A percentile compares a stretch with the other conserved stretches of the same genome.
Evolutionary conservation across 92 coral and sea anemone species (phyloP).

Genomic region (Micromussa lordhowensis): DNA sequence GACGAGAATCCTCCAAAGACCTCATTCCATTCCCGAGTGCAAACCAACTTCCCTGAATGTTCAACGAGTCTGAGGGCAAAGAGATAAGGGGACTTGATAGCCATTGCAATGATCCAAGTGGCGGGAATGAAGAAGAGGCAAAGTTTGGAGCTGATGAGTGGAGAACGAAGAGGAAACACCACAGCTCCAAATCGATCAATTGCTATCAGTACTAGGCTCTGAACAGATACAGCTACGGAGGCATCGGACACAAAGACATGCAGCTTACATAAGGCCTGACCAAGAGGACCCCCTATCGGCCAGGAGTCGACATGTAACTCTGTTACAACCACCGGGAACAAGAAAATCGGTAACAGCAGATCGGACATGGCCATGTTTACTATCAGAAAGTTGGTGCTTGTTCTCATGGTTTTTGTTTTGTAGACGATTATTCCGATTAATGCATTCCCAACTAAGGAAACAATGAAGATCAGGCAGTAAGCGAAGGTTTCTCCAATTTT

Average conservation of each 20-base stretch:
- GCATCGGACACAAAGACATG: background rate
- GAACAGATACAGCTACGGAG: background rate
- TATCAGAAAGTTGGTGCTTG: background rate
- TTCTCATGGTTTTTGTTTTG: background rate
- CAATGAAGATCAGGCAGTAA: background rate
- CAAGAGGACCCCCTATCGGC: background rate
- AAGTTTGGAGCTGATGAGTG: background rate
- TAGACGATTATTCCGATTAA: background rate
- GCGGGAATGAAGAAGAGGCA: background rate
- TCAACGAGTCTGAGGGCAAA: background rate
- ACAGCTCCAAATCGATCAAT: slow-evolving; percentile 1
- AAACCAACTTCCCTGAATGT: background rate
- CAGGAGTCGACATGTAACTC: background rate
- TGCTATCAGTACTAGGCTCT: background rate
- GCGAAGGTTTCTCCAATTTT: background rate
- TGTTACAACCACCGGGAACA: background rate
- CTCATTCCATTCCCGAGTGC: background rate
- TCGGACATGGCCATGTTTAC: background rate
- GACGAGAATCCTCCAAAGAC: background rate
- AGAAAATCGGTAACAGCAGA: background rate
- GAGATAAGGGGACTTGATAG: background rate
- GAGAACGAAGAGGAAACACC: background rate
- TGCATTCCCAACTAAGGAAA: background rate
- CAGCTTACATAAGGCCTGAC: background rate
- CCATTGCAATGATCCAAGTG: background rate